phyloP scores from a whole-genome alignment of 1,140 invertebrate genomes.

The Pseudoatta argentina region DNA sequence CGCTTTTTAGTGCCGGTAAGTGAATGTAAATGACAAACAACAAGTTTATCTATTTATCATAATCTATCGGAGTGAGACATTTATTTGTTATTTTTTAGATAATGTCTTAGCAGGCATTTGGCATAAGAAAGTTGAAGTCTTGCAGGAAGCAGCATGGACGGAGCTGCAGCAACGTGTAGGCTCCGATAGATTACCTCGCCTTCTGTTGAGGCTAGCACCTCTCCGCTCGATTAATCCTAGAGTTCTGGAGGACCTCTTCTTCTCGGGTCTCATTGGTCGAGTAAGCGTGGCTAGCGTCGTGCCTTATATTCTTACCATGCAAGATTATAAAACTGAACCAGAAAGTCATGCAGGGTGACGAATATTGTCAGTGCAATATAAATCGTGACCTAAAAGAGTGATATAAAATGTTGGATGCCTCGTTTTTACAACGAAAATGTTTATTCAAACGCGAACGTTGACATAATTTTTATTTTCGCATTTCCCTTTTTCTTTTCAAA shows the following conservation, averaged over 20 bases:
- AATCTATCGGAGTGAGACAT: background rate
- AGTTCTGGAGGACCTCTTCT: constrained; percentile 97
- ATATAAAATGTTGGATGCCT: constrained; percentile 65
- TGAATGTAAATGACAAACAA: background rate
- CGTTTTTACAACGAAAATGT: constrained; percentile 68
- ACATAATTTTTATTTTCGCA: constrained; percentile 61
- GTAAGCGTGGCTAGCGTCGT: constrained; percentile 97
- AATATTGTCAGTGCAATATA: constrained; percentile 77
- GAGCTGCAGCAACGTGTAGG: constrained; percentile 89
- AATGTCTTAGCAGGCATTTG: constrained; percentile 83
- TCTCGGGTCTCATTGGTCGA: constrained; percentile 96
- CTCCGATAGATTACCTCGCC: constrained; percentile 89
- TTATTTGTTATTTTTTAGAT: constrained; percentile 75
- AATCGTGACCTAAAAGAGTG: constrained; percentile 67
- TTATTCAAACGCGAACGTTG: constrained; percentile 22
- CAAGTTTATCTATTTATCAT: background rate
- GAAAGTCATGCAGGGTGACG: constrained; percentile 84
- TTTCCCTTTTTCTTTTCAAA: background rate
- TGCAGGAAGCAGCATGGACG: constrained; percentile 92
- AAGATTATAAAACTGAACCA: constrained; percentile 85
- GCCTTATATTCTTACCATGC: constrained; percentile 95
- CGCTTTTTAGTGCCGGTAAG: constrained; percentile 91
- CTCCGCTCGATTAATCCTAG: constrained; percentile 92
- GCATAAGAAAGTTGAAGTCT: constrained; percentile 88
- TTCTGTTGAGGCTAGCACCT: constrained; percentile 92